Evolutionary conservation across 2,113 vertebrate genomes (phyloP).

Genomic region (Pomatorhinus ruficollis): DNA sequence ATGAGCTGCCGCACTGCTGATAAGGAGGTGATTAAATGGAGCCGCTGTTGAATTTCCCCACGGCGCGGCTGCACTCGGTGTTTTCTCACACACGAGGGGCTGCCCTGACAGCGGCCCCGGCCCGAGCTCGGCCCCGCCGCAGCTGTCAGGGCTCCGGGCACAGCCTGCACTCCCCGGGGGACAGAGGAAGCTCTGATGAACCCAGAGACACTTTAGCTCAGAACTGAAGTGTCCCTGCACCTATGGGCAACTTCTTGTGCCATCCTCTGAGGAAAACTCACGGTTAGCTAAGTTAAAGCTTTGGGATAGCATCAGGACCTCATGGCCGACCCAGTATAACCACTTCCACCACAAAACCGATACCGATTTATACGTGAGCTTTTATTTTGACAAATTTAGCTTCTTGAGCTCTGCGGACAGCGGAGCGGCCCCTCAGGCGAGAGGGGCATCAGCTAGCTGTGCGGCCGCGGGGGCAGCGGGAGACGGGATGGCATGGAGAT

Average conservation of each 20-base stretch:
- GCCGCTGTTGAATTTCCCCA: not conserved
- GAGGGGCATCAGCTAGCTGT: not conserved
- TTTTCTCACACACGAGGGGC: rapidly evolving
- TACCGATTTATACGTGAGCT: not conserved
- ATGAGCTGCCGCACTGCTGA: rapidly evolving
- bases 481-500: rapidly evolving
- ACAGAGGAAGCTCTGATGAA: not conserved
- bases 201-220: not conserved
- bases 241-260: rapidly evolving
- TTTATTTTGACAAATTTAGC: not conserved
- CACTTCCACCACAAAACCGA: not conserved
- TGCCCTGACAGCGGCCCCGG: not conserved
- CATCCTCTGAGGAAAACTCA: not conserved
- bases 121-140: rapidly evolving
- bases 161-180: not conserved
- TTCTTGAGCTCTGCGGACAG: not conserved
- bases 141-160: not conserved
- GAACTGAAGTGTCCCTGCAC: too few relatives aligned
- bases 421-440: not conserved
- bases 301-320: not conserved
- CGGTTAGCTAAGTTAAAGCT: not conserved
- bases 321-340: not conserved
- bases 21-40: not conserved
- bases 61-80: rapidly evolving
- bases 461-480: not conserved